Base-by-base conservation (phyloP, 37 sponge, comb jelly and placozoan species). In the Oopsacas minuta region DNA sequence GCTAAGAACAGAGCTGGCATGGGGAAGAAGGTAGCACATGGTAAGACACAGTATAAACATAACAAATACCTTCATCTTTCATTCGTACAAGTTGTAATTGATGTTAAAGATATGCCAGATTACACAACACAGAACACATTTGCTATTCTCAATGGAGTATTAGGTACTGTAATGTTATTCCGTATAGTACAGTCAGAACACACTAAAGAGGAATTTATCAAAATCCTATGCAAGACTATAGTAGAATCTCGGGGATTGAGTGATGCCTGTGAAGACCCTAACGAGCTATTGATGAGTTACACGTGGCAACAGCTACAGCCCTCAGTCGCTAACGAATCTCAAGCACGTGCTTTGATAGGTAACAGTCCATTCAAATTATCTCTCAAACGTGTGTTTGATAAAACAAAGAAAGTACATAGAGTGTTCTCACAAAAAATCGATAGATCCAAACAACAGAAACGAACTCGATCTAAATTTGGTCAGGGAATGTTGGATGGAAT, bases 41-140 rank as follows among this genome's bases (percentile, higher is more conserved):
- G 75, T 34, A 61, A 61, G 75, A 61, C 75, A 3, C 75, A 61
- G 75, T 61, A 61, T 61, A 61, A 61, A 61, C 75, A 61, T 34
- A 25, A 61, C 75, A 61, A 61, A n/a, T 61, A 61, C 75, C 75
- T 61, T 25, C 75, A 61, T n/a, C 75, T 61, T 5, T 61, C 75
- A 61, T 61, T 61, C 75, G 75, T 61, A 5, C 75, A 61, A 34
- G 22, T 61, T 20, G 75, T 61, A 34, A 61, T 61, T 25, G 75
- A 61, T 34, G 75, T 61, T 10, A 61, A 61, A 5, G 75, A 61
- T 34, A 25, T 61, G 75, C 75, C 75, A 3, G 28, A 61, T 5
- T 10, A 25, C 28, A 25, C 75, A 32, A 34, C 75, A 32, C 75
- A 61, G 75, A 61, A 61, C 75, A 61, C 75, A 61, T 61, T 61